Evolutionary conservation across 2,888 invertebrate species (phyloP).

Genomic region (Trisateles emortualis): DNA sequence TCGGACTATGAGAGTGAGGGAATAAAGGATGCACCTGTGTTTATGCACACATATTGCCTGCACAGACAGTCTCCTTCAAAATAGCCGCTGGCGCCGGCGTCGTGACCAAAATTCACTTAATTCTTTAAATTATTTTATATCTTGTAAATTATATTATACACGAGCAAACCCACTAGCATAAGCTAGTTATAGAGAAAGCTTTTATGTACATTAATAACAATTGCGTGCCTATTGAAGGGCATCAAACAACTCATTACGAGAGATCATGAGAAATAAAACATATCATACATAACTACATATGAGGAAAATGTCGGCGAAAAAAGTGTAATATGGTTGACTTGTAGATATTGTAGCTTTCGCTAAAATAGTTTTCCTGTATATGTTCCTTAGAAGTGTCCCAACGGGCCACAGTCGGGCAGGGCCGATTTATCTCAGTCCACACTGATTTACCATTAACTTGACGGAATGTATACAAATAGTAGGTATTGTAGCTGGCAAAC

Average conservation of each 20-base stretch:
- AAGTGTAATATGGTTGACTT: not conserved
- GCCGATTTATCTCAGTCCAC: slow-evolving; percentile 26
- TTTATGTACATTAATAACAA: not conserved
- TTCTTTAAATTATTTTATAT: no score
- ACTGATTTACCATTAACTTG: slow-evolving; percentile 8
- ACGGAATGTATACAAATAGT: slow-evolving; percentile 23
- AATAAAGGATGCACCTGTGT: no score
- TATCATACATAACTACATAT: slow-evolving; percentile 1
- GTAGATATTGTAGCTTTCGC: slow-evolving; percentile 19
- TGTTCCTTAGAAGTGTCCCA: slow-evolving; percentile 16
- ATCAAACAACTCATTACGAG: slow-evolving; percentile 1
- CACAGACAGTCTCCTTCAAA: no score
- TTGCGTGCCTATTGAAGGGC: not conserved
- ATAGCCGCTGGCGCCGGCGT: no score
- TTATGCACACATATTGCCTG: no score
- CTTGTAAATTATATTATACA: no score
- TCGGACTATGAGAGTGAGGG: no score
- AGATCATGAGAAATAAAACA: not conserved
- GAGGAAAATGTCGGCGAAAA: slow-evolving; percentile 11
- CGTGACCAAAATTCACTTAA: no score
- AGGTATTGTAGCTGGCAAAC: no score
- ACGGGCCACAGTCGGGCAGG: slow-evolving; percentile 1
- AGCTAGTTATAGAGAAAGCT: not conserved
- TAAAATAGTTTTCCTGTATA: slow-evolving; percentile 17
- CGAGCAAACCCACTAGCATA: no score